These are phyloP conservation scores for Drosophila setosimentum DNA, from an alignment of 2,888 invertebrate genomes.

Conservation along the genomic window DNA sequence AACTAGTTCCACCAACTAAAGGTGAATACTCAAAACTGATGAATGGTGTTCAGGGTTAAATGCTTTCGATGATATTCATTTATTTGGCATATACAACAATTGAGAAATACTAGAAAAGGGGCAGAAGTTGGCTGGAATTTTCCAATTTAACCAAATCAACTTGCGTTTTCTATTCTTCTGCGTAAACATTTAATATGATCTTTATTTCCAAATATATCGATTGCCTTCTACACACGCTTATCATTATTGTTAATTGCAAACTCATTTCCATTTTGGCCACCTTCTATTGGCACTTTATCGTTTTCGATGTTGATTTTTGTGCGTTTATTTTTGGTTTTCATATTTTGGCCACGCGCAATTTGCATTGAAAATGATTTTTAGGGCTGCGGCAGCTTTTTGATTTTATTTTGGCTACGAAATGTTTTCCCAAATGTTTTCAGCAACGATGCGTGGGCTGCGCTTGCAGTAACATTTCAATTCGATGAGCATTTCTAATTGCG, in stretches of 20 bases:
- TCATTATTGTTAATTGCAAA: slow-evolving; percentile 3
- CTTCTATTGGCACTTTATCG: not conserved
- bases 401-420: slow-evolving; percentile 32
- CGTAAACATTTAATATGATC: not conserved
- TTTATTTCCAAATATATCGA: not conserved
- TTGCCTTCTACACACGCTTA: not conserved
- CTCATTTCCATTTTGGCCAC: slow-evolving; percentile 2
- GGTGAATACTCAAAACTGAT: slow-evolving; percentile 15
- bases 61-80: not conserved
- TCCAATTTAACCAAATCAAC: not conserved
- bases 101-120: not conserved
- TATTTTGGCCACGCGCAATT: slow-evolving; percentile 64
- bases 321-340: slow-evolving; percentile 5
- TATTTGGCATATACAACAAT: not conserved
- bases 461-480: slow-evolving; percentile 21
- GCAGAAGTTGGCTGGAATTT: not conserved
- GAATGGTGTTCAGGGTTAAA: slow-evolving; percentile 17
- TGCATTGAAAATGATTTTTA: slow-evolving; percentile 51
- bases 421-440: slow-evolving; percentile 46
- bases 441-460: slow-evolving; percentile 50
- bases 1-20: slow-evolving; percentile 36
- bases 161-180: not conserved
- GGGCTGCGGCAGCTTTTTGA: slow-evolving; percentile 1
- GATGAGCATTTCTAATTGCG: slow-evolving; percentile 51
- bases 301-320: not conserved